A percentile compares a stretch with the other conserved stretches of the same genome.
These are phyloP conservation scores for Temnothorax rugatulus DNA, from an alignment of 2,888 invertebrate genomes.

Conservation along the genomic window DNA sequence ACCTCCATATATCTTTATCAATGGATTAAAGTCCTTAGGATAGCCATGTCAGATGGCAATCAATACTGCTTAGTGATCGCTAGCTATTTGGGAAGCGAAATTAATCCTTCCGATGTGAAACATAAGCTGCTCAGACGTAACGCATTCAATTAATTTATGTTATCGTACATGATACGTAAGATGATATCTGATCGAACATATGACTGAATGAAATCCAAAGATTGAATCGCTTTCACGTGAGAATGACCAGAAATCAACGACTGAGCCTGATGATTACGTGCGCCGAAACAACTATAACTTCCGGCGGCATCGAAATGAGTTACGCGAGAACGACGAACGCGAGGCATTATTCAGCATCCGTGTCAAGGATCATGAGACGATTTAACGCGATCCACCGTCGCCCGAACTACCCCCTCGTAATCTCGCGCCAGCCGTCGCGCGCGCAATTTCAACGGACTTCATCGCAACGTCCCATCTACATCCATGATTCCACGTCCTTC, in stretches of 20 bases:
- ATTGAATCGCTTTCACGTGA: background rate
- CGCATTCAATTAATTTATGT: background rate
- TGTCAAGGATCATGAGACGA: constrained; percentile 28
- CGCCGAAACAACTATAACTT: constrained; percentile 4
- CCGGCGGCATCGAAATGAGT: background rate
- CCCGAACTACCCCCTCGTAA: constrained; percentile 10
- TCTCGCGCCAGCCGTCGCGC: background rate
- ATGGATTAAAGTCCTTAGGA: constrained; percentile 13
- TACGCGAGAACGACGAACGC: background rate
- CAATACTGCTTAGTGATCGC: background rate
- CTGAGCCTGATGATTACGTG: background rate
- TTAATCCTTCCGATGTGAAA: background rate
- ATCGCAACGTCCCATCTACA: constrained; percentile 14
- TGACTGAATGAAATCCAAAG: background rate
- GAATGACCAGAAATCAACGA: background rate
- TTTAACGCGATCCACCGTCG: constrained; percentile 8
- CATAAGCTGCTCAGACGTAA: background rate
- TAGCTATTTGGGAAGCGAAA: background rate
- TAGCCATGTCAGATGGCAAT: background rate
- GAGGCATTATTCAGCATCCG: constrained; percentile 12
- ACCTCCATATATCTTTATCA: background rate
- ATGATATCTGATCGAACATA: background rate
- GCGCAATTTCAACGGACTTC: constrained; percentile 28
- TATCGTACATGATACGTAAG: background rate
- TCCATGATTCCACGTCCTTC: constrained; percentile 12